Base-by-base conservation (phyloP, 2,113 vertebrate genomes). In the Thermophis baileyi region DNA sequence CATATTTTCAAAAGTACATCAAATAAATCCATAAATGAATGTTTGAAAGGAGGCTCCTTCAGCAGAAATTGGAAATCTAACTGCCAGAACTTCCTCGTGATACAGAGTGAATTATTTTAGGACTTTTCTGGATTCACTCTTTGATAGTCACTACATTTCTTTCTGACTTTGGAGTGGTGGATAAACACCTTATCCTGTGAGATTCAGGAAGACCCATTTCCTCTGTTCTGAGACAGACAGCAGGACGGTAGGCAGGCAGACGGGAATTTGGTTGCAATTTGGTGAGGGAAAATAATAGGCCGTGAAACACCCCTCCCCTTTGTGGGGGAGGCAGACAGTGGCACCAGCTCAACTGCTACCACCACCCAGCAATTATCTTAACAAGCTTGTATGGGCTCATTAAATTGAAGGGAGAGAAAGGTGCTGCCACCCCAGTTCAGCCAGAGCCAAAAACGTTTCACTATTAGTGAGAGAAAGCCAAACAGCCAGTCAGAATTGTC, bases 291-390 rank as follows among this genome's bases (percentile, higher is more conserved):
- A 87, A 81, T 85, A n/a, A 8, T 30, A 35, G 49, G n/a, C 2
- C 50, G 27, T n/a, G 3, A 85, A 46, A 9, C 92, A 86, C 6
- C 53, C 46, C 50, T 89, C 87, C 44, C 47, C 47, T 24, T 30
- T 47, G 92, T 85, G 50, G 6, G 55, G 35, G 10, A 63, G n/a
- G 44, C 30, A 69, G 30, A 87, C 90, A 25, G 54, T 54, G 88
- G 88, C 88, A 92, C 91, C 89, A 53, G 88, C 88, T 46, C 88
- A 89, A 49, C 90, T 24, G 47, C 90, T 24, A 44, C 5, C 57
- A 54, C 88, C 94, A 63, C 94, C 89, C 92, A 85, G 60, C 91
- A 92, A 91, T 92, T 94, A 91, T 53, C 40, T 92, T 89, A 89
- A 86, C 6, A 6, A 8, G 85, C 5, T 3, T 51, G 30, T 25